A percentile compares a stretch with the other conserved stretches of the same genome.
Conservation (phyloP, 2,113 vertebrate genomes). For the Perccottus glenii region DNA sequence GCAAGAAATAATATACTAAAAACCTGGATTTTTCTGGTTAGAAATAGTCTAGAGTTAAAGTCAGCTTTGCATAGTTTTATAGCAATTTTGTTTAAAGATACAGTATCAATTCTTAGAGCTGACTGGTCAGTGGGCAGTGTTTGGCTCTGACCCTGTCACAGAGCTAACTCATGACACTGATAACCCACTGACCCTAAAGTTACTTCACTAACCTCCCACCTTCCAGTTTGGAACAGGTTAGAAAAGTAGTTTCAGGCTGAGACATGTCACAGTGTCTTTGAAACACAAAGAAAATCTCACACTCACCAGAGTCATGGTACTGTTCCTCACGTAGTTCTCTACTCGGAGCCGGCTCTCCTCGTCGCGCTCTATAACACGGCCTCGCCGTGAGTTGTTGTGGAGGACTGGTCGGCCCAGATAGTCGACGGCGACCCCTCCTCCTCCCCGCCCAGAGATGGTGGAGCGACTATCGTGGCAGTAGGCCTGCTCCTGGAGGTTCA, state of each 20-base stretch:
- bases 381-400: slow-evolving; percentile 67
- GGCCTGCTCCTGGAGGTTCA: slow-evolving; percentile 57
- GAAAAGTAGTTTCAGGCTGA: slow-evolving; percentile 17
- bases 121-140: too few relatives aligned
- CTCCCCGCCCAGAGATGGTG: slow-evolving; percentile 79
- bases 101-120: too few relatives aligned
- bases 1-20: too few relatives aligned
- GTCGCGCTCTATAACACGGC: slow-evolving; percentile 46
- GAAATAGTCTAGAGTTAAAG: too few relatives aligned
- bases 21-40: too few relatives aligned
- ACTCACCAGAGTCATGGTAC: slow-evolving; percentile 64
- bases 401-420: slow-evolving; percentile 73
- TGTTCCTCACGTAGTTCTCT: slow-evolving; percentile 70
- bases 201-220: slow-evolving; percentile 1
- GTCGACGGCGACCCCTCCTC: slow-evolving; percentile 74
- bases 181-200: background rate
- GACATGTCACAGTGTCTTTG: too few relatives aligned
- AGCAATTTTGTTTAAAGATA: too few relatives aligned
- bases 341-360: slow-evolving; percentile 64
- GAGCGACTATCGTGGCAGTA: slow-evolving; percentile 85
- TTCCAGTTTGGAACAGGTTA: slow-evolving; percentile 1
- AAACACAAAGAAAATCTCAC: background rate
- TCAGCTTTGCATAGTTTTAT: too few relatives aligned
- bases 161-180: too few relatives aligned
- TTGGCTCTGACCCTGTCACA: too few relatives aligned